Conservation (phyloP, 2,888 invertebrate genomes). For the Strigamia maritima region DNA sequence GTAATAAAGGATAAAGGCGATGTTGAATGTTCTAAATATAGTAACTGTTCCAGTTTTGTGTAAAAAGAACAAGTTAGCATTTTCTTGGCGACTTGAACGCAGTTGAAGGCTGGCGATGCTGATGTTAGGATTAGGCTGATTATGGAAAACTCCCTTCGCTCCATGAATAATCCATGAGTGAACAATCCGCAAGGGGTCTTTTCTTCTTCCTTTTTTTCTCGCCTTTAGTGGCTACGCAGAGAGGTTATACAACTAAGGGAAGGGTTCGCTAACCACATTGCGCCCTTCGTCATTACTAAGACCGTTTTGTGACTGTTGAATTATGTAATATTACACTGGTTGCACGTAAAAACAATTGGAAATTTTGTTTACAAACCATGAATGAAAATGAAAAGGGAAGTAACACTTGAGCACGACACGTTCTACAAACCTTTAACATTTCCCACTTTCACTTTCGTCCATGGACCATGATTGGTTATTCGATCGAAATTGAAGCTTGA, state of each 20-base stretch:
- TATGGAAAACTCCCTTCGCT: not conserved
- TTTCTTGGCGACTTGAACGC: not conserved
- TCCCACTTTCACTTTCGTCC: not conserved
- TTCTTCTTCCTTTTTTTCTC: not conserved
- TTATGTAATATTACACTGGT: not conserved
- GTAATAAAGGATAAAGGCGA: not conserved
- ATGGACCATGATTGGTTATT: not conserved
- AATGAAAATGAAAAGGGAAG: not conserved
- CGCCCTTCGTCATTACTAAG: not conserved
- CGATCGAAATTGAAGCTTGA: not conserved
- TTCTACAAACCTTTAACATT: not conserved
- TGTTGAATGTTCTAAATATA: not conserved
- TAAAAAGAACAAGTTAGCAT: not conserved
- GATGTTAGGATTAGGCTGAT: not conserved
- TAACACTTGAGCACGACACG: not conserved
- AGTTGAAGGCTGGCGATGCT: not conserved
- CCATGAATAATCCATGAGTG: not conserved
- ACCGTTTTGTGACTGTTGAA: not conserved
- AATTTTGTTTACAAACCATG: not conserved
- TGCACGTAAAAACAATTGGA: not conserved
- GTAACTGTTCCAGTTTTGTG: not conserved
- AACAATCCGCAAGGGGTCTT: not conserved
- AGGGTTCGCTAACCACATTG: not conserved
- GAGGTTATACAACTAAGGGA: not conserved
- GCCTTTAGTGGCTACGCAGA: not conserved